Percentiles rank a stretch among this genome's conserved stretches.
Conservation (phyloP, 1,140 invertebrate species). For the Periplaneta americana region DNA sequence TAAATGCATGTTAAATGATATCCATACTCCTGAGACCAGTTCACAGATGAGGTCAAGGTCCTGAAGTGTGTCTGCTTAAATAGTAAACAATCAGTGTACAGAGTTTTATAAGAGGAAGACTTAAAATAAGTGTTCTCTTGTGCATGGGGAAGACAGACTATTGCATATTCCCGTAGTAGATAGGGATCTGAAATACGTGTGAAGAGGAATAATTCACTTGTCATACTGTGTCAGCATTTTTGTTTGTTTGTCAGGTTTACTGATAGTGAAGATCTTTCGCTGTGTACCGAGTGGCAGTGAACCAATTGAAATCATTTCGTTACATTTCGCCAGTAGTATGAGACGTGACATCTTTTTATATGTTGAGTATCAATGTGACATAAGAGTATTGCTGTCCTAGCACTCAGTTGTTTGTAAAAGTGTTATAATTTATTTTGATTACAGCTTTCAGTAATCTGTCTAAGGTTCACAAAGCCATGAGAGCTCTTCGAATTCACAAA, state of each 20-base stretch:
- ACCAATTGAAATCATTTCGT: no score
- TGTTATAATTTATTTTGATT: neutral
- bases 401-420: no score
- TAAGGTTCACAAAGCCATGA: slow-evolving; percentile 26
- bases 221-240: neutral
- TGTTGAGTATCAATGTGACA: no score
- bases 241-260: neutral
- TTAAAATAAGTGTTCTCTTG: neutral
- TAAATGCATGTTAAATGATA: no score
- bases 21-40: neutral
- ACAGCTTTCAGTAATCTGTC: slow-evolving; percentile 1
- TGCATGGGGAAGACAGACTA: neutral
- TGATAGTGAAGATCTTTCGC: no score
- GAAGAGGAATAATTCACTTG: neutral
- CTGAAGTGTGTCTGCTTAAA: neutral
- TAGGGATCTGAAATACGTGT: neutral
- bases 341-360: no score
- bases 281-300: no score
- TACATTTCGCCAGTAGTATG: no score
- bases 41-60: neutral
- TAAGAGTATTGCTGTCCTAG: no score
- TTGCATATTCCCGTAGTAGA: neutral
- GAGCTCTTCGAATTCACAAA: slow-evolving; percentile 33
- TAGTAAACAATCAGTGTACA: neutral
- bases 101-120: neutral